Evolutionary conservation across 2,888 invertebrate genomes (phyloP).

Genomic region (Tachina lurida): DNA sequence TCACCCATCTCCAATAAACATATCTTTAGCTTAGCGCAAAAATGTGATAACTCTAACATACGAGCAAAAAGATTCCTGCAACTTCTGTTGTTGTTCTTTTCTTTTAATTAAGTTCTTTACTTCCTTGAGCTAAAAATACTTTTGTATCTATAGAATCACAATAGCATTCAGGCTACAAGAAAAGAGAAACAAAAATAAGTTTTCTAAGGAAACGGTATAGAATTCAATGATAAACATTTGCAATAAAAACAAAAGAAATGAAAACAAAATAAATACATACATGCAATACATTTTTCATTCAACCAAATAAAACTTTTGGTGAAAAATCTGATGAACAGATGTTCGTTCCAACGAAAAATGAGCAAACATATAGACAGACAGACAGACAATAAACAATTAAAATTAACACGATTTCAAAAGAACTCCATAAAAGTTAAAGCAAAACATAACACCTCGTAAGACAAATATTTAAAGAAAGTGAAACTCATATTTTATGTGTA

Average conservation of each 20-base stretch:
- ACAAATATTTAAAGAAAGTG: constrained; percentile 20
- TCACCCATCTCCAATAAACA: too few relatives aligned
- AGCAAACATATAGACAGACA: background rate
- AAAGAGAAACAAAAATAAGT: background rate
- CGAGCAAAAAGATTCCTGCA: too few relatives aligned
- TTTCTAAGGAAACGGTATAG: constrained; percentile 14
- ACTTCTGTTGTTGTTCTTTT: background rate
- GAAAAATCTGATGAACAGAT: constrained; percentile 60
- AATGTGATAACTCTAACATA: too few relatives aligned
- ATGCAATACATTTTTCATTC: background rate
- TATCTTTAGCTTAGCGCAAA: too few relatives aligned
- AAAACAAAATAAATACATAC: background rate
- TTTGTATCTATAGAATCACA: background rate
- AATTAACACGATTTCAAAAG: constrained; percentile 37
- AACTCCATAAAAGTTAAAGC: constrained; percentile 56
- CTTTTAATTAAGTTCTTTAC: background rate
- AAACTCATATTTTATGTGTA: constrained; percentile 5
- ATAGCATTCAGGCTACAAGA: background rate
- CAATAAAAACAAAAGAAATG: background rate
- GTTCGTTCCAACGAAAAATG: constrained; percentile 39
- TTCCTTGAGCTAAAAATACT: background rate
- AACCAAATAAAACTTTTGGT: background rate
- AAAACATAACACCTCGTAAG: constrained; percentile 58
- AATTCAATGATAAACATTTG: constrained; percentile 29
- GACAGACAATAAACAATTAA: constrained; percentile 41